Evolutionary conservation across 2,113 vertebrate genomes (phyloP).

Genomic region (Eolophus roseicapilla): DNA sequence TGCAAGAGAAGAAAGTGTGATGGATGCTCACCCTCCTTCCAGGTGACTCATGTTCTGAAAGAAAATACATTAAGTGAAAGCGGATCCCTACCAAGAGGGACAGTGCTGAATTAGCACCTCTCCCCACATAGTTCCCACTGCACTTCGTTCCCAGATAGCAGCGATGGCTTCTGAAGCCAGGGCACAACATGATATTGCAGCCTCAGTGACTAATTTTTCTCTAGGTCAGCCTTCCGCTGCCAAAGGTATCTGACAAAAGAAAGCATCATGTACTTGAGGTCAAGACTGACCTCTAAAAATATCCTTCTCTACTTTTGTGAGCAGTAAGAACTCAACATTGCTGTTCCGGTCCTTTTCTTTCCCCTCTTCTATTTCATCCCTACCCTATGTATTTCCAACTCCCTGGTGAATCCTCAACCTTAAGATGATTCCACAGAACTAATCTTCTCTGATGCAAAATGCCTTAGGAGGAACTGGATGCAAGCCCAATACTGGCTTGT

Average conservation of each 20-base stretch:
- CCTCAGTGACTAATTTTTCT: neutral
- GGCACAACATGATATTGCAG: neutral
- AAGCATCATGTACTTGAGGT: neutral
- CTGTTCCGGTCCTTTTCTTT: neutral
- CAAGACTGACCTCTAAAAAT: neutral
- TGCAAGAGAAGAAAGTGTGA: neutral
- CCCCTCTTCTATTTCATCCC: neutral
- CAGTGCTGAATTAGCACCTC: neutral
- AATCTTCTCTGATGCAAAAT: neutral
- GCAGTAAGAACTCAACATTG: neutral
- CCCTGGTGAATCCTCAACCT: neutral
- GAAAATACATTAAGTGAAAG: neutral
- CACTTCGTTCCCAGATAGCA: neutral
- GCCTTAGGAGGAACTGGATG: constrained; percentile 37
- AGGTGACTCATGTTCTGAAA: neutral
- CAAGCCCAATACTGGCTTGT: neutral
- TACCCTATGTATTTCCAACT: neutral
- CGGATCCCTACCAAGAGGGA: neutral
- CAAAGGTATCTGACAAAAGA: neutral
- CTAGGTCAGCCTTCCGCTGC: neutral
- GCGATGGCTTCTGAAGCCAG: neutral
- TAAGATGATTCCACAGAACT: neutral
- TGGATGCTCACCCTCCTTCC: neutral
- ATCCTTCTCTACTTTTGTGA: neutral
- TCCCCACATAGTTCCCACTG: neutral